Percentiles rank a stretch among this genome's conserved stretches.
Evolutionary conservation across 2,113 vertebrate genomes (phyloP).

Genomic region (Cynocephalus volans): DNA sequence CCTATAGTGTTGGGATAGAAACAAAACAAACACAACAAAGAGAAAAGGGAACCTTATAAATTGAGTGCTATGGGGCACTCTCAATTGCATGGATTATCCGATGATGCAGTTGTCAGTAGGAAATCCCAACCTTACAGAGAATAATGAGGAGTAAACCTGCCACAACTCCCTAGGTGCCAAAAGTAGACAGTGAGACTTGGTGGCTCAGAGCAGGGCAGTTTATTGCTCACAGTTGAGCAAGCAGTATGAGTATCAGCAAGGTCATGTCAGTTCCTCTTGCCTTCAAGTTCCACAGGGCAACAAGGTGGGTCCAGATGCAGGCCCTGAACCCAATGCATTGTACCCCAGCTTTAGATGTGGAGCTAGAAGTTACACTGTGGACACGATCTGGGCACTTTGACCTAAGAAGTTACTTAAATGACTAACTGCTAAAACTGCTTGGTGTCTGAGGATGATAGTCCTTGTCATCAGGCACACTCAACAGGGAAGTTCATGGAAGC

Average conservation of each 20-base stretch:
- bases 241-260: not conserved
- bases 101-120: not conserved
- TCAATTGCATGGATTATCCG: not conserved
- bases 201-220: not conserved
- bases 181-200: not conserved
- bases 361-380: not conserved
- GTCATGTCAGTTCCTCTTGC: not conserved
- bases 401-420: not conserved
- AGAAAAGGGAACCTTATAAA: not conserved
- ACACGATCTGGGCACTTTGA: not conserved
- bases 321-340: rapidly evolving
- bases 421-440: not conserved
- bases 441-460: not conserved
- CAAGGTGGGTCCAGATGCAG: not conserved
- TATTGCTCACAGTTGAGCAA: not conserved
- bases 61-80: not conserved
- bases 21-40: not conserved
- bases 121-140: not conserved
- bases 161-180: not conserved
- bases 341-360: too few species aligned
- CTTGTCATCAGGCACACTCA: not conserved
- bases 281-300: not conserved
- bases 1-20: not conserved
- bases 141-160: not conserved
- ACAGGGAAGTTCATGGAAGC: not conserved